Base-by-base conservation (phyloP, 1,140 invertebrate species). In the Cephus cinctus region DNA sequence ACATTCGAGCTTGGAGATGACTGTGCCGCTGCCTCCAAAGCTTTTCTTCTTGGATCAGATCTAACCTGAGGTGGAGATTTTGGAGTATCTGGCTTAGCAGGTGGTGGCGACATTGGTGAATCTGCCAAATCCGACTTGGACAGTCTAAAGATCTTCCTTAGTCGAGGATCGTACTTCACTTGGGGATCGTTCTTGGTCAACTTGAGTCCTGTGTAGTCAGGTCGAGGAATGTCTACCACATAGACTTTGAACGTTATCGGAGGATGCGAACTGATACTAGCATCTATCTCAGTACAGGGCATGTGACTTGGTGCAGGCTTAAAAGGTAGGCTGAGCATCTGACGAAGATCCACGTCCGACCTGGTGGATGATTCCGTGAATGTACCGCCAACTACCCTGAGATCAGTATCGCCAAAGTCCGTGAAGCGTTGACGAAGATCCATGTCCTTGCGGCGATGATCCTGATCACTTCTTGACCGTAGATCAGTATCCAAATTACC, bases 231-330 rank as follows among this genome's bases (percentile, higher is more conserved):
- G 46, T 84, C 82, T 15, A 90, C 82, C 3, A 82, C 67, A 23
- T 80, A 66, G 18, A 86, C 77, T 63, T 84, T 85, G 74, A 87
- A 92, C 1, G 70, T 54, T 21, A 90, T 83, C 1, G 85, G 86
- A 0, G 83, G 81, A 73, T 92, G 89, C 38, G 85, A 86, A 20
- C 82, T 83, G 21, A 89, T 80, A 8, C 88, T 89, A 4, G 87
- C 90, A 62, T 92, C 86, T 43, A 94, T 92, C 76, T 93, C 90
- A 1, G 83, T 89, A 21, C 90, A 89, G 2, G 90, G 88, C 12
- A 86, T 80, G 55, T 90, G 90, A 47, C 89, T 83, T 11, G 86
- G 85, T 30, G 84, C 81, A 1, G 87, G 83, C 66, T 90, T 87
- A 54, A 92, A 90, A 1, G 88, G 87, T 42, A 89, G 61, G 20